A percentile compares a stretch with the other conserved stretches of the same genome.
phyloP scores from a whole-genome alignment of 2,888 invertebrate genomes.

The Orthosia incerta region DNA sequence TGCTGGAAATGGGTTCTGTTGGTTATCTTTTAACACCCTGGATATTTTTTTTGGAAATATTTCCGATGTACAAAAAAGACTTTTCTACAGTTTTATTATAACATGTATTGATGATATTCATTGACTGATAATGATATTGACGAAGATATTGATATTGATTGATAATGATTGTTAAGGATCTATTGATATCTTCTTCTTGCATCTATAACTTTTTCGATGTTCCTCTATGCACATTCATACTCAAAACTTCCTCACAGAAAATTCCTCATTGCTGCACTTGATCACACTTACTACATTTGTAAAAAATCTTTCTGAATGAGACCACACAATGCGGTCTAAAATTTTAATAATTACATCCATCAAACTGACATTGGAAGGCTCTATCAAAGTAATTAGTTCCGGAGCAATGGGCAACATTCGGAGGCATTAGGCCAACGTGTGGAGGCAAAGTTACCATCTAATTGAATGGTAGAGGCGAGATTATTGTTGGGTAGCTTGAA shows the following conservation, averaged over 20 bases:
- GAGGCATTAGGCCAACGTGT: constrained; percentile 28
- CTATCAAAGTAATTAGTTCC: constrained; percentile 54
- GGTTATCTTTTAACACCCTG: too few relatives aligned
- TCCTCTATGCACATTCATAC: neutral
- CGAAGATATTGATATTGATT: too few relatives aligned
- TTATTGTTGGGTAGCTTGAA: constrained; percentile 18
- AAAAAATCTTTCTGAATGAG: neutral
- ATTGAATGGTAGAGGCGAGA: constrained; percentile 31
- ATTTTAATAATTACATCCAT: constrained; percentile 55
- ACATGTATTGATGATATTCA: too few relatives aligned
- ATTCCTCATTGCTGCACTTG: neutral
- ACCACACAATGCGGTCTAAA: constrained; percentile 41
- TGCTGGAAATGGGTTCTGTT: too few relatives aligned
- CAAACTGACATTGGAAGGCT: constrained; percentile 23
- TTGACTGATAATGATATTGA: too few relatives aligned
- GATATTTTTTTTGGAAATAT: too few relatives aligned
- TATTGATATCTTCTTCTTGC: too few relatives aligned
- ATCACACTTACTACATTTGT: neutral
- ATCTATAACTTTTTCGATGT: too few relatives aligned
- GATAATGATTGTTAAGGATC: too few relatives aligned
- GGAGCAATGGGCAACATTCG: constrained; percentile 35
- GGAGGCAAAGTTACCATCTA: constrained; percentile 34
- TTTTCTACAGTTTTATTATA: too few relatives aligned
- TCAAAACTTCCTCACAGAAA: neutral
- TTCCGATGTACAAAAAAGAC: too few relatives aligned